Evolutionary conservation across 2,113 vertebrate species (phyloP).

Genomic region (Elephas maximus): DNA sequence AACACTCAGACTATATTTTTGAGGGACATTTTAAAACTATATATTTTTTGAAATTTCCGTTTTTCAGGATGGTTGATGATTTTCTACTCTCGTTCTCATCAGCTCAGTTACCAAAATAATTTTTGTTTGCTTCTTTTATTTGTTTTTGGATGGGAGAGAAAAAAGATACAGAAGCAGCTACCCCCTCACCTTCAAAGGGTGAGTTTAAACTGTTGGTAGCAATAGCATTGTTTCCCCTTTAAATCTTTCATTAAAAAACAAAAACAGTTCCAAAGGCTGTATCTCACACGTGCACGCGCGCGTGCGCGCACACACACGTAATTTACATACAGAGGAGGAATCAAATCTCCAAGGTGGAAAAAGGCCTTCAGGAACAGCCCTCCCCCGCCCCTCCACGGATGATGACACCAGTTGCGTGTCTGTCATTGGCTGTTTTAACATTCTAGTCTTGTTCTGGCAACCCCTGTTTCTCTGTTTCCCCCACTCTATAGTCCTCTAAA

Average conservation of each 20-base stretch:
- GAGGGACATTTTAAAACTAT: background rate
- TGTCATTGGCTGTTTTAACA: slow-evolving; percentile 8
- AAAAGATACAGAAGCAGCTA: background rate
- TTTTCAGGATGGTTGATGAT: background rate
- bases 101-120: slow-evolving; percentile 22
- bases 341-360: no score
- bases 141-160: background rate
- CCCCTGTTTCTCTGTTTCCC: slow-evolving; percentile 26
- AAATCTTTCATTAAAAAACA: background rate
- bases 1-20: background rate
- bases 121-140: slow-evolving; percentile 75
- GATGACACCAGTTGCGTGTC: background rate
- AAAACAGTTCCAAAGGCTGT: background rate
- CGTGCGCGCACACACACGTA: no score
- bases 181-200: background rate
- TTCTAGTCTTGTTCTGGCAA: background rate
- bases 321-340: background rate
- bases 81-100: background rate
- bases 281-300: background rate
- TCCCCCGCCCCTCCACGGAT: background rate
- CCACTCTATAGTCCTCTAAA: slow-evolving; percentile 61
- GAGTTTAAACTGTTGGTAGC: background rate
- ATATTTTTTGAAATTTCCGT: background rate
- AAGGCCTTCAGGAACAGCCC: no score
- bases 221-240: background rate